Evolutionary conservation across 2,797 vertebrate species (phyloP), one percentile per base, ranked within the genome.

Genomic region (Fundulus diaphanus): DNA sequence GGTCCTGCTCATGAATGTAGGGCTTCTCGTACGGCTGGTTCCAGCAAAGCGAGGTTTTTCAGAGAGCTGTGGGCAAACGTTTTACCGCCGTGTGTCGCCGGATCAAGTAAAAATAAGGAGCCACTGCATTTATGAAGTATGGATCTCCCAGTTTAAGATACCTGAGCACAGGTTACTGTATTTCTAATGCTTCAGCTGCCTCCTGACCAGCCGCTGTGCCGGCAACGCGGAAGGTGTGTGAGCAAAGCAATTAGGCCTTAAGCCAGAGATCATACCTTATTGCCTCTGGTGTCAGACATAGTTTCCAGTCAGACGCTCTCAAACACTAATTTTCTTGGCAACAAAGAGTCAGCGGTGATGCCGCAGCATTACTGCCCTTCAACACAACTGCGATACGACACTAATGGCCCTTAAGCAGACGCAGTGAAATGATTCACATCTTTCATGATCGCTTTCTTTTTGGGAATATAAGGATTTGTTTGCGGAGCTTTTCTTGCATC

Each of bases 11-110:
- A 90, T 89, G 90, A 92, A 88, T 71, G 66, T 83, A 83, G 83
- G 86, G 86, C 89, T 88, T 92, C 85, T 90, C 89, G 83, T 78
- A 77, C 84, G 70, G 82, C 85, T 92, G 92, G 89, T 93, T 92
- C 89, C 77, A 72, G 82, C 85, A 81, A 83, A 86, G 67, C 84
- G 71, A 70, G 89, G 88, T 90, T 91, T 90, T 88, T 89, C 77
- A 79, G 86, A 89, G 81, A 89, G 88, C 87, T 68, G 77, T 16
- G 54, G 85, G 92, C 89, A 87, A 85, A 90, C 85, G 88, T 89
- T 74, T 77, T 37, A 80, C 72, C 67, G 72, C 87, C 68, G 69
- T 83, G 70, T 78, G 80, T 82, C 82, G 85, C 88, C 81, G 82
- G 87, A 85, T 87, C 85, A 86, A 85, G 76, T 77, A 76, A 84